Evolutionary conservation across 2,113 vertebrate genomes (phyloP).

Genomic region (Sitta europaea): DNA sequence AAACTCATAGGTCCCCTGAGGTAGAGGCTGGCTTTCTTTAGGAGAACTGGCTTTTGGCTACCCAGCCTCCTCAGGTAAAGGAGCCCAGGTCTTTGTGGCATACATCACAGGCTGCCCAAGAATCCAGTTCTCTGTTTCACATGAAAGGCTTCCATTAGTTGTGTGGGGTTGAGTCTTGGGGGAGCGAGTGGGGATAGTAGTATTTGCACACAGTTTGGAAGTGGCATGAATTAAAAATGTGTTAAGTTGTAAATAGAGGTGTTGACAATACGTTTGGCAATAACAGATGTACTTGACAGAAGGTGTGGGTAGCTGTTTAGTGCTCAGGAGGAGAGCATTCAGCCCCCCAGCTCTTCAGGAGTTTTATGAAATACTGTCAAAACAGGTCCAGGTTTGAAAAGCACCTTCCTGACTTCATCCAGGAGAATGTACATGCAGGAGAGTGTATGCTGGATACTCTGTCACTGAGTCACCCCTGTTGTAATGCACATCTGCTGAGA

Average conservation of each 20-base stretch:
- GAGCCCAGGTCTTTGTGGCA: neutral
- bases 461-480: neutral
- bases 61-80: neutral
- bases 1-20: neutral
- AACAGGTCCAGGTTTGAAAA: neutral
- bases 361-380: neutral
- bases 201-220: slow-evolving; percentile 45
- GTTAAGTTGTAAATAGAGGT: slow-evolving; percentile 71
- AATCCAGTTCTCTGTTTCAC: neutral
- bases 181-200: slow-evolving; percentile 8
- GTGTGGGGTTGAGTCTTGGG: neutral
- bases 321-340: neutral
- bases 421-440: neutral
- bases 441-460: rapidly evolving
- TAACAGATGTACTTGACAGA: slow-evolving; percentile 69
- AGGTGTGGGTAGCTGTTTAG: slow-evolving; percentile 54
- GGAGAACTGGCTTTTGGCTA: neutral
- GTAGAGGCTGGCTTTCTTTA: neutral
- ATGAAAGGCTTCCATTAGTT: neutral
- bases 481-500: neutral
- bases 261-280: slow-evolving; percentile 51
- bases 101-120: neutral
- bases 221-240: slow-evolving; percentile 61
- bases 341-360: neutral
- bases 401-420: neutral